Percentiles rank a stretch among this genome's conserved stretches.
Conservation (phyloP, 2,888 invertebrate genomes). For the Rhimphoctona megacephalus region DNA sequence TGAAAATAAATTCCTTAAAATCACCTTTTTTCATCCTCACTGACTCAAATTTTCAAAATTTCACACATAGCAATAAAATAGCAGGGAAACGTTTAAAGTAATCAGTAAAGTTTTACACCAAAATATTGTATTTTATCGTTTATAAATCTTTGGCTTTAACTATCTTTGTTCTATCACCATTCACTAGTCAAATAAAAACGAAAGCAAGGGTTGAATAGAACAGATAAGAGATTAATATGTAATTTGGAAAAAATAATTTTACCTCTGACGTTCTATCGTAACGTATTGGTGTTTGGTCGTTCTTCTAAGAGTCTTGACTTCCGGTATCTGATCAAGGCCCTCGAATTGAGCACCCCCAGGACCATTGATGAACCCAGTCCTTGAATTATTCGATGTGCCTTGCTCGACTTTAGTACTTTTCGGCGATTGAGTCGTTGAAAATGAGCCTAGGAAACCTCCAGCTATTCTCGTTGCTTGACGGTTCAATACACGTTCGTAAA, state of each 20-base stretch:
- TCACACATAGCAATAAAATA: no score
- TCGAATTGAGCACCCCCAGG: slow-evolving; percentile 87
- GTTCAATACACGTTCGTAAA: slow-evolving; percentile 91
- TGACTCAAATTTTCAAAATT: no score
- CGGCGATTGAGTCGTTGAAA: slow-evolving; percentile 78
- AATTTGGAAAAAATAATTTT: slow-evolving; percentile 71
- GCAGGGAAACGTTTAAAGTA: neutral
- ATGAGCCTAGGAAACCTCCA: slow-evolving; percentile 59
- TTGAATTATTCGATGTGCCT: slow-evolving; percentile 62
- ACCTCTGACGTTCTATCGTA: slow-evolving; percentile 89
- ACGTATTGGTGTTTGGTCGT: slow-evolving; percentile 89
- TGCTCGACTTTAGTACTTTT: slow-evolving; percentile 77
- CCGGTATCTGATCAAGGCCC: slow-evolving; percentile 82
- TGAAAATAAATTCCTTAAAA: no score
- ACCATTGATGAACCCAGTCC: slow-evolving; percentile 83
- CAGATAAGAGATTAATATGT: no score
- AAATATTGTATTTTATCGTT: neutral
- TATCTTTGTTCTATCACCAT: neutral
- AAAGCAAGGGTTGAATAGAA: no score
- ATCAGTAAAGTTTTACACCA: neutral
- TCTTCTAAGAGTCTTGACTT: slow-evolving; percentile 83
- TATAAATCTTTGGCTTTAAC: slow-evolving; percentile 61
- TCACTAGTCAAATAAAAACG: no score
- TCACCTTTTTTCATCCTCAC: no score
- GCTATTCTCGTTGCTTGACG: slow-evolving; percentile 77